Conservation (phyloP, 2,113 vertebrate species). For the Orthonyx spaldingii region DNA sequence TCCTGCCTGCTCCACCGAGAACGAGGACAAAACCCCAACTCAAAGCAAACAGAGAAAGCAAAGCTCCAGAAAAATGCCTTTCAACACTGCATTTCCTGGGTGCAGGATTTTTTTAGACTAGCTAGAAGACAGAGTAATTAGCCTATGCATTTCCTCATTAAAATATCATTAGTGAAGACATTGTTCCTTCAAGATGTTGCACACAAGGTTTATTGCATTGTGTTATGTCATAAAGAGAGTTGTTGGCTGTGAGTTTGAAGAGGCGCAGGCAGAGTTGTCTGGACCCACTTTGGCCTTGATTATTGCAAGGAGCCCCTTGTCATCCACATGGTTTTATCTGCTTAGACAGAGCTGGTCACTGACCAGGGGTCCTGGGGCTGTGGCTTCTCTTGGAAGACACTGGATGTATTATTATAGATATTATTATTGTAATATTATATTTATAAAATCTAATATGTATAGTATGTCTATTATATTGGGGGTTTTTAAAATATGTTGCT, state of each 20-base stretch:
- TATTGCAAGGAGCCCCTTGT: neutral
- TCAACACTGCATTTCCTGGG: neutral
- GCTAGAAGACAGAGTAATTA: conserved; percentile 64
- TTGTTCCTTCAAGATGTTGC: conserved; percentile 62
- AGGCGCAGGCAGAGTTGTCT: neutral
- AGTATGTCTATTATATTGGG: too few species aligned
- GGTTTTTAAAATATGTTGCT: too few species aligned
- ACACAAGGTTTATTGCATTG: conserved; percentile 40
- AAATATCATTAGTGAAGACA: conserved; percentile 69
- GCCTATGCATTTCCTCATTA: conserved; percentile 69
- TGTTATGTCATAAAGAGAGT: conserved; percentile 27
- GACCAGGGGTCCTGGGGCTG: neutral
- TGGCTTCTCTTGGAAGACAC: neutral
- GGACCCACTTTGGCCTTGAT: neutral
- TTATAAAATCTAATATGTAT: neutral
- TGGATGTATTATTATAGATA: neutral
- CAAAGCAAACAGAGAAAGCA: neutral
- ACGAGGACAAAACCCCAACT: neutral
- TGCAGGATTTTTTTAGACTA: conserved; percentile 28
- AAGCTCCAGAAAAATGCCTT: neutral
- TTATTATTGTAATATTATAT: neutral
- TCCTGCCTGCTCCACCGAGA: neutral
- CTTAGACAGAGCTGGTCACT: neutral
- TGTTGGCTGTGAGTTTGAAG: neutral
- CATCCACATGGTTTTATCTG: neutral